These are phyloP conservation scores for Myxocyprinus asiaticus DNA, from an alignment of 2,113 vertebrate species.

Conservation along the genomic window DNA sequence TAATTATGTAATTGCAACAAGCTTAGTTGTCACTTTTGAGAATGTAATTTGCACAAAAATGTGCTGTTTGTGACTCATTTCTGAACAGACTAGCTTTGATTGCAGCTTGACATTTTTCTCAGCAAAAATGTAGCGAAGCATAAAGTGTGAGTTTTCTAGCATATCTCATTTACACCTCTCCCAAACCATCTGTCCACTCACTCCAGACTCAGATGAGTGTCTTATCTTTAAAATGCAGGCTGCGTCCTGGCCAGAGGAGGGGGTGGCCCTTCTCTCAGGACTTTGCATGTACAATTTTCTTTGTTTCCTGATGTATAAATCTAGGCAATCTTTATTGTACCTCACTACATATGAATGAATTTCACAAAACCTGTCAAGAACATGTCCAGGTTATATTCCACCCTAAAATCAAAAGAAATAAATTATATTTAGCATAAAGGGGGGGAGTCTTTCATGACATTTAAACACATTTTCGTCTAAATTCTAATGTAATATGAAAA, in stretches of 20 bases:
- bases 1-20: no score
- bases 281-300: not conserved
- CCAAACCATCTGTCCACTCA: constrained; percentile 1
- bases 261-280: not conserved
- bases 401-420: no score
- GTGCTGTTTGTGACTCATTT: not conserved
- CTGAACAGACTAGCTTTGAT: constrained; percentile 7
- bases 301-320: not conserved
- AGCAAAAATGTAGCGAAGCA: not conserved
- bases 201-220: not conserved
- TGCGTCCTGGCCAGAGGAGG: not conserved
- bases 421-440: no score
- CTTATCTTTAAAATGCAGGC: constrained; percentile 22
- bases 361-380: no score
- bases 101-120: constrained; percentile 27
- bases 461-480: no score
- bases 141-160: not conserved
- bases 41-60: not conserved
- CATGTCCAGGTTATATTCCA: no score
- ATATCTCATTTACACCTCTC: constrained; percentile 27
- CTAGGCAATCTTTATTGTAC: no score
- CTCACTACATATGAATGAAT: not conserved
- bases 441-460: no score
- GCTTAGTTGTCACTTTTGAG: no score
- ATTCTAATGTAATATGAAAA: no score